Evolutionary conservation across 2,888 invertebrate genomes (phyloP).

Genomic region (Morpho achilles): DNA sequence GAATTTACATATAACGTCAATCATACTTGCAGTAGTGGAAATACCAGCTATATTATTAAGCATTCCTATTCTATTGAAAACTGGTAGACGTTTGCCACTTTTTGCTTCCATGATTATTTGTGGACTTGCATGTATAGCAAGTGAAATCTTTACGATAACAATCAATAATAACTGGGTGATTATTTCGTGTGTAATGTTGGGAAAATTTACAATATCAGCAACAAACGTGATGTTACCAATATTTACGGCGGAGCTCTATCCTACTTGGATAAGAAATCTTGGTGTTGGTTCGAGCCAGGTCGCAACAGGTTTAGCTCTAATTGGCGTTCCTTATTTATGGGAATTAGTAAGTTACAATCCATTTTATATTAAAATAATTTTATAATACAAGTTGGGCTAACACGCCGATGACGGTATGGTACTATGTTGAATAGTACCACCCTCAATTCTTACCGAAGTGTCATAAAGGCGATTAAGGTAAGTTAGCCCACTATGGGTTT

Average conservation of each 20-base stretch:
- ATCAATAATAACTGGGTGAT: conserved; percentile 82
- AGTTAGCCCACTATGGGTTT: too few relatives aligned
- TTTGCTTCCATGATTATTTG: conserved; percentile 83
- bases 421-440: too few relatives aligned
- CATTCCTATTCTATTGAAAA: conserved; percentile 85
- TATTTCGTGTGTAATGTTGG: conserved; percentile 86
- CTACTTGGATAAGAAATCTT: conserved; percentile 84
- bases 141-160: conserved; percentile 74
- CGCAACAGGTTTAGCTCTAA: conserved; percentile 87
- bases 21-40: conserved; percentile 87
- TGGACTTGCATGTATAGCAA: conserved; percentile 84
- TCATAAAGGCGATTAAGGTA: too few relatives aligned
- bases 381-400: too few relatives aligned
- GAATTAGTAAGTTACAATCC: conserved; percentile 79
- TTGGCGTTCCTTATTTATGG: conserved; percentile 88
- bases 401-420: too few relatives aligned
- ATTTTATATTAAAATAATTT: too few relatives aligned
- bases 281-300: conserved; percentile 88
- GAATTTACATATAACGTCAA: conserved; percentile 86
- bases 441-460: too few relatives aligned
- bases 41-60: conserved; percentile 88
- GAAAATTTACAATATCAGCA: conserved; percentile 88
- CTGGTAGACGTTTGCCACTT: conserved; percentile 86
- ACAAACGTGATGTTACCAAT: conserved; percentile 89
- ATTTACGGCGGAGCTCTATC: conserved; percentile 86